Evolutionary conservation across 2,797 vertebrate species (phyloP).

Genomic region (Poecilia velifera): DNA sequence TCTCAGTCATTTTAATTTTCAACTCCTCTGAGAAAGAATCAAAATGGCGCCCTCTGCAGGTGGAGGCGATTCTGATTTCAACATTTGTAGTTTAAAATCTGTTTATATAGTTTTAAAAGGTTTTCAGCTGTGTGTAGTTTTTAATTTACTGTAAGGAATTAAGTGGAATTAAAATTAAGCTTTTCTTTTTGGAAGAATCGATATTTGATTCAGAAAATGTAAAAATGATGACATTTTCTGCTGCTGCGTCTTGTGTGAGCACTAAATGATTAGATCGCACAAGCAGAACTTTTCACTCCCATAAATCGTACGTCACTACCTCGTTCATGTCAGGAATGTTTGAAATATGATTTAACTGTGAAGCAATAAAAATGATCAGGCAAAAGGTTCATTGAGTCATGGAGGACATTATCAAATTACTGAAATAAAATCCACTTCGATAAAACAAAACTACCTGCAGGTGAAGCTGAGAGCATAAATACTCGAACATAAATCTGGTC

Average conservation of each 20-base stretch:
- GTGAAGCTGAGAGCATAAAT: conserved; percentile 54
- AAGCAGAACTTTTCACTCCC: conserved; percentile 44
- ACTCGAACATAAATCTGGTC: conserved; percentile 35
- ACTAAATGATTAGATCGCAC: conserved; percentile 43
- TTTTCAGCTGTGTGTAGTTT: neutral
- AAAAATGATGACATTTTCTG: conserved; percentile 3
- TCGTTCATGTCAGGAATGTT: conserved; percentile 59
- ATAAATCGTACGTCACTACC: conserved; percentile 59
- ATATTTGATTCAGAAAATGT: conserved; percentile 1
- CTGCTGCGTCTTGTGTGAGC: conserved; percentile 17
- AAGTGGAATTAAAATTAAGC: neutral
- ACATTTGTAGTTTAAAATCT: neutral
- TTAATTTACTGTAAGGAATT: neutral
- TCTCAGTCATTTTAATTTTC: neutral
- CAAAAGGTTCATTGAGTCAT: conserved; percentile 65
- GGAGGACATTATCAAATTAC: conserved; percentile 69
- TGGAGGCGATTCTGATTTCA: neutral
- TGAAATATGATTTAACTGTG: conserved; percentile 72
- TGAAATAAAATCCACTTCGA: conserved; percentile 59
- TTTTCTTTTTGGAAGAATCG: neutral
- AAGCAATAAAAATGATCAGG: conserved; percentile 68
- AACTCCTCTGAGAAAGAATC: neutral
- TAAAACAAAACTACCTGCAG: conserved; percentile 55
- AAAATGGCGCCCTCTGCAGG: neutral
- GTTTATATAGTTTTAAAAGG: neutral